These are phyloP conservation scores for Metallyticus violacea DNA, from an alignment of 2,888 invertebrate genomes.

Conservation along the genomic window DNA sequence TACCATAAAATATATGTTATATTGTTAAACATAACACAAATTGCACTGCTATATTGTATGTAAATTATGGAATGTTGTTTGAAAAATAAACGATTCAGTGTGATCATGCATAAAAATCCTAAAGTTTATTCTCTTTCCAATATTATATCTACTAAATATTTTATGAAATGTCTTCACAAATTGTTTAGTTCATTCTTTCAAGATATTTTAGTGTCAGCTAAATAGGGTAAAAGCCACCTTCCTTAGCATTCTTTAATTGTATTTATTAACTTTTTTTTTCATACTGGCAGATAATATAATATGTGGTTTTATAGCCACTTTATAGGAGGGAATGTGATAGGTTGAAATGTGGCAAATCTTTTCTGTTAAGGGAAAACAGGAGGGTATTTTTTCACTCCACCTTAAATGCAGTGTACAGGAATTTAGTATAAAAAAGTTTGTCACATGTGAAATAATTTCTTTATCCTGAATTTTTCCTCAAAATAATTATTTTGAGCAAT, in stretches of 20 bases:
- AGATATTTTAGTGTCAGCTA: slow-evolving; percentile 30
- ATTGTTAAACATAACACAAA: slow-evolving; percentile 15
- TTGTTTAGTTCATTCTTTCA: slow-evolving; percentile 30
- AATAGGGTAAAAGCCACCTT: slow-evolving; percentile 24
- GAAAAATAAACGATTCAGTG: background rate
- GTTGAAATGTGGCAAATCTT: background rate
- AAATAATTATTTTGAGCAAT: slow-evolving; percentile 20
- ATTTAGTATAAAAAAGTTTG: slow-evolving; percentile 25
- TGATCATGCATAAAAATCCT: background rate
- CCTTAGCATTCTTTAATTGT: background rate
- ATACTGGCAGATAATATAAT: background rate
- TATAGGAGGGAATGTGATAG: background rate
- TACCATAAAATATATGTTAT: slow-evolving; percentile 19
- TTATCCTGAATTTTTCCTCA: slow-evolving; percentile 16
- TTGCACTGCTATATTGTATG: slow-evolving; percentile 21
- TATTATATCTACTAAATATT: slow-evolving; percentile 20
- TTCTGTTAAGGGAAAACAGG: background rate
- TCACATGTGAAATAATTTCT: slow-evolving; percentile 18
- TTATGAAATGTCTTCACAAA: slow-evolving; percentile 33
- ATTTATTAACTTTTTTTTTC: background rate
- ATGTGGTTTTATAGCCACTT: background rate
- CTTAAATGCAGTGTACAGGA: slow-evolving; percentile 20
- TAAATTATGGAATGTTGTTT: slow-evolving; percentile 27
- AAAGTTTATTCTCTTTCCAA: slow-evolving; percentile 22
- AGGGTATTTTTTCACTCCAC: slow-evolving; percentile 1